phyloP scores from a whole-genome alignment of 2,888 invertebrate species.

The Ganaspis brasiliensis region DNA sequence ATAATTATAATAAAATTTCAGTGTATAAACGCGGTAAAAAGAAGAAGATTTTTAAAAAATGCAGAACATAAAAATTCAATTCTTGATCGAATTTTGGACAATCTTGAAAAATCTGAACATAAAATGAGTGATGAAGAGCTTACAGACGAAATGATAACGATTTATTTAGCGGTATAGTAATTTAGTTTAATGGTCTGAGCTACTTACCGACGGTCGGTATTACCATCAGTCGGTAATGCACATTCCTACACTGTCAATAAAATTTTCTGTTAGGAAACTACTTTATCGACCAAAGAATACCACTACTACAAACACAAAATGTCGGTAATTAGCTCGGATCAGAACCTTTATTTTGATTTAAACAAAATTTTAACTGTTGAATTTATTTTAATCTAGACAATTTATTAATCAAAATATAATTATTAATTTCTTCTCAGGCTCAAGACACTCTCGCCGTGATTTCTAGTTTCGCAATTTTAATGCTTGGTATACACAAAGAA shows the following conservation, averaged over 20 bases:
- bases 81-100: conserved; percentile 58
- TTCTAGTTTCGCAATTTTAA: conserved; percentile 58
- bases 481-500: conserved; percentile 59
- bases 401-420: background rate
- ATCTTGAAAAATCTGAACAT: conserved; percentile 47
- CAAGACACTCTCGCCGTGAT: conserved; percentile 62
- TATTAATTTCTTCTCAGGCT: conserved; percentile 51
- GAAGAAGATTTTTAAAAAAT: background rate
- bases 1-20: conserved; percentile 15
- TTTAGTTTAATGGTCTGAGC: too few relatives aligned
- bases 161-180: conserved; percentile 64
- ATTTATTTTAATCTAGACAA: background rate
- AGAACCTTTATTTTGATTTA: too few relatives aligned
- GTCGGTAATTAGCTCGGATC: too few relatives aligned
- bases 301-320: too few relatives aligned
- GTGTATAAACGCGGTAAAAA: conserved; percentile 39
- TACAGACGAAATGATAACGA: conserved; percentile 63
- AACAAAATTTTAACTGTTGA: too few relatives aligned
- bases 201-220: too few relatives aligned
- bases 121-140: conserved; percentile 57
- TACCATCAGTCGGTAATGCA: too few relatives aligned
- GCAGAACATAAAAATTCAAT: conserved; percentile 37
- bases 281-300: too few relatives aligned
- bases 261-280: too few relatives aligned
- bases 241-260: too few relatives aligned